Percentiles rank a stretch among this genome's conserved stretches.
Evolutionary conservation across 2,113 vertebrate species (phyloP).

Genomic region (Lucifuga dentata): DNA sequence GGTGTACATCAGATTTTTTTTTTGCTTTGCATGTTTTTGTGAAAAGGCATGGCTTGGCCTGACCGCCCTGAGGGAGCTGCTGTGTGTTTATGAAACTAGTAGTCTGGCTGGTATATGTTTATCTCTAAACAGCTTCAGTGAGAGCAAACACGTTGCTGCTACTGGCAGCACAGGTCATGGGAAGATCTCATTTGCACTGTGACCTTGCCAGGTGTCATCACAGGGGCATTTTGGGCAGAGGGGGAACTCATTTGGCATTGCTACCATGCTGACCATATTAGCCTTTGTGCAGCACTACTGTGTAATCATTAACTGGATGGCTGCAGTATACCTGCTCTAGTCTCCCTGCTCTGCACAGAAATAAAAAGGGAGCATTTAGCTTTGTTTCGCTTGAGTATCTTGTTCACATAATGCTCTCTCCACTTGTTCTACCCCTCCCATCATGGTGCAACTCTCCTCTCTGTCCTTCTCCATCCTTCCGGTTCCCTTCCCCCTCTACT

Average conservation of each 20-base stretch:
- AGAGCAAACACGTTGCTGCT: constrained; percentile 63
- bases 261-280: constrained; percentile 44
- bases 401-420: constrained; percentile 54
- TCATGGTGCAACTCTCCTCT: constrained; percentile 74
- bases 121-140: constrained; percentile 65
- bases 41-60: constrained; percentile 33
- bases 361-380: constrained; percentile 79
- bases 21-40: constrained; percentile 24
- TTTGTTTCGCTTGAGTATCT: constrained; percentile 73
- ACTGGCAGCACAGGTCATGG: constrained; percentile 70
- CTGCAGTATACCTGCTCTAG: constrained; percentile 58
- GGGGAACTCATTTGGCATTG: constrained; percentile 16
- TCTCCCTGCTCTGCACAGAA: constrained; percentile 70
- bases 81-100: constrained; percentile 67
- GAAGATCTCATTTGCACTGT: constrained; percentile 61
- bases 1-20: constrained; percentile 29
- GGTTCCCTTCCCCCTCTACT: constrained; percentile 67
- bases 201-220: constrained; percentile 78
- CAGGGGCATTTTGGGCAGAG: constrained; percentile 58
- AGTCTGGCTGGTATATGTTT: constrained; percentile 61
- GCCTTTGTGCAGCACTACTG: constrained; percentile 53
- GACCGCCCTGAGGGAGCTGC: constrained; percentile 33
- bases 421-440: constrained; percentile 69
- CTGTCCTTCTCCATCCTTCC: constrained; percentile 80
- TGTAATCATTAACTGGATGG: constrained; percentile 76